Evolutionary conservation across 1,140 invertebrate species (phyloP), one percentile per base, ranked within the genome.

Genomic region (Drosophila teissieri): DNA sequence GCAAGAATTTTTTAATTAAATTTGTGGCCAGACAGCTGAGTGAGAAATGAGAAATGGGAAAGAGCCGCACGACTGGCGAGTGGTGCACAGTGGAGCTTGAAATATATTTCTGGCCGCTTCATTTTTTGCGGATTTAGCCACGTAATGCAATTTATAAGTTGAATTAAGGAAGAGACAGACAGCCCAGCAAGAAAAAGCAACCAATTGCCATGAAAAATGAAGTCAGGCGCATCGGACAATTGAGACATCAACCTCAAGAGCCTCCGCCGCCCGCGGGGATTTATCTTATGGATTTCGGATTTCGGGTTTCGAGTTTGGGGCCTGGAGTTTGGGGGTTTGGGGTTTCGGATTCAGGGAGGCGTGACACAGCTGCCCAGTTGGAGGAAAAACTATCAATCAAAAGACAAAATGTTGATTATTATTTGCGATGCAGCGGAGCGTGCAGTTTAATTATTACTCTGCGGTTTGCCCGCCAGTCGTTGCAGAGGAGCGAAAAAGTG

Each of bases 1-100:
- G 83, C 75, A 86, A 83, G 83, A 86, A 86, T 86, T 86, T 85
- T 86, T 86, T 86, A 86, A 86, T 86, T 86, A 86, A 86, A 86
- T 83, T 86, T 86, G 83, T 65, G 83, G 83, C 83, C 60, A 86
- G 84, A 86, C 84, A 88, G 79, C 54, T 79, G 72, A 86, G 79
- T 89, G 83, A 89, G 79, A 89, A 86, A 89, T 83, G 79, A 75
- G 82, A 48, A 54, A 60, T 54, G 67, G 48, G 45, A 57, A 48
- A 56, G 27, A 39, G 44, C 8, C 36, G 34, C 48, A 64, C 45
- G 52, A 61, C 17, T 4, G 37, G 11, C 51, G 27, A 49, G 58
- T 19, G 19, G 19, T 88, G 79, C 65, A 78, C 79, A 88, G 40
- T 79, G 70, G 56, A 84, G 80, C 80, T 67, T 62, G 62, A 83